These are phyloP conservation scores for Rhagonycha fulva DNA, from an alignment of 2,888 invertebrate genomes.

Conservation along the genomic window DNA sequence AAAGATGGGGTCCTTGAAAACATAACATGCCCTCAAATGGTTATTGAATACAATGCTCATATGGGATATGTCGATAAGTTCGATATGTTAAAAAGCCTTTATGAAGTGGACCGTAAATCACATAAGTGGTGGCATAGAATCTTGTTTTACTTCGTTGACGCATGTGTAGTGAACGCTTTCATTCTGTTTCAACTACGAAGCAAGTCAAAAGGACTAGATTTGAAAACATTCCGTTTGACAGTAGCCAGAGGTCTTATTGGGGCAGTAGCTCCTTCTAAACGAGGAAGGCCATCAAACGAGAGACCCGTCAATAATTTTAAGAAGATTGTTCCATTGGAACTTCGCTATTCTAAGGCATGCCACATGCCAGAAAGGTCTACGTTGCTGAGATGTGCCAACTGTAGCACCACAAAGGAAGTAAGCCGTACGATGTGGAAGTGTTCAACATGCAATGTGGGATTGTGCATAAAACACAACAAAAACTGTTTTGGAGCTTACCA, in stretches of 20 bases:
- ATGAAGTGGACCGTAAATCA: conserved; percentile 23
- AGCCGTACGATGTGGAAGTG: conserved; percentile 21
- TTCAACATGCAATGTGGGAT: conserved; percentile 16
- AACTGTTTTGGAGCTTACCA: too few species aligned
- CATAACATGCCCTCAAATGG: conserved; percentile 6
- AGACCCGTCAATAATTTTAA: too few species aligned
- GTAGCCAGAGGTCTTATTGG: too few species aligned
- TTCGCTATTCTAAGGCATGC: conserved; percentile 1
- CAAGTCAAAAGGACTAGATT: too few species aligned
- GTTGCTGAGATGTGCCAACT: conserved; percentile 8
- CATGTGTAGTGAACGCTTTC: too few species aligned
- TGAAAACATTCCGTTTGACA: too few species aligned
- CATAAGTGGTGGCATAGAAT: conserved; percentile 28
- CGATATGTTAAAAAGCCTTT: conserved; percentile 10
- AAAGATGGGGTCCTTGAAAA: conserved; percentile 4
- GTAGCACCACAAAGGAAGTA: conserved; percentile 13
- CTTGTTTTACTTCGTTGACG: conserved; percentile 16
- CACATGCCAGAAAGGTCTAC: conserved; percentile 10
- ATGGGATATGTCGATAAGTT: conserved; percentile 26
- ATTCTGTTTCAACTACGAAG: too few species aligned
- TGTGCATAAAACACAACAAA: too few species aligned
- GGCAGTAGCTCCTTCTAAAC: too few species aligned
- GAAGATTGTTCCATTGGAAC: conserved; percentile 1
- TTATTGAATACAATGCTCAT: conserved; percentile 10
- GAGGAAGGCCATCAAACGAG: too few species aligned